These are phyloP conservation scores for Callithrix jacchus DNA, from an alignment of 2,113 vertebrate species.

Conservation along the genomic window DNA sequence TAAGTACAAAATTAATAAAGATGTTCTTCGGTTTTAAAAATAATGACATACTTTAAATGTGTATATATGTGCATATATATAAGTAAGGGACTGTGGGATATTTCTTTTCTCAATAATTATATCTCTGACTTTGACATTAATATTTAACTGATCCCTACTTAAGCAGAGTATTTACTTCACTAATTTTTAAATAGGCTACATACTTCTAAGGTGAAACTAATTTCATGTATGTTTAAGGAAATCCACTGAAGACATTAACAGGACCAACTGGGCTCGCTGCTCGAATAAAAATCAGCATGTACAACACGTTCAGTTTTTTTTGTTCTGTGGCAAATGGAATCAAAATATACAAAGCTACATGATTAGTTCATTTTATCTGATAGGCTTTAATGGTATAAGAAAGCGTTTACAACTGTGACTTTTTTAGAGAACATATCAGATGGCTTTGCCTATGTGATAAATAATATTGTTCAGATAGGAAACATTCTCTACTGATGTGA, in stretches of 20 bases:
- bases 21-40: neutral
- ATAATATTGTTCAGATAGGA: neutral
- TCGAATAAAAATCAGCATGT: slow-evolving; percentile 50
- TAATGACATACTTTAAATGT: slow-evolving; percentile 3
- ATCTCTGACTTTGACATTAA: slow-evolving; percentile 48
- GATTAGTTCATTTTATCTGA: neutral
- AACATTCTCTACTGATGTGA: neutral
- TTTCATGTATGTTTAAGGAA: slow-evolving; percentile 37
- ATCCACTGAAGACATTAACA: slow-evolving; percentile 36
- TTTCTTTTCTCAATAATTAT: slow-evolving; percentile 29
- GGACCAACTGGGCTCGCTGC: neutral
- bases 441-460: slow-evolving; percentile 4
- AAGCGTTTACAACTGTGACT: neutral
- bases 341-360: neutral
- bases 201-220: slow-evolving; percentile 24
- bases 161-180: slow-evolving; percentile 43
- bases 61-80: neutral
- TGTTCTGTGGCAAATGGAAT: slow-evolving; percentile 19
- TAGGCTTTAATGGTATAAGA: neutral
- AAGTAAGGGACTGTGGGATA: slow-evolving; percentile 12
- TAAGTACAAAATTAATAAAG: slow-evolving; percentile 36
- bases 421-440: neutral
- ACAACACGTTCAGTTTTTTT: slow-evolving; percentile 21
- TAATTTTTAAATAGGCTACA: slow-evolving; percentile 30
- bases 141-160: slow-evolving; percentile 55